phyloP scores from a whole-genome alignment of 2,113 vertebrate species.

The Equus przewalskii region DNA sequence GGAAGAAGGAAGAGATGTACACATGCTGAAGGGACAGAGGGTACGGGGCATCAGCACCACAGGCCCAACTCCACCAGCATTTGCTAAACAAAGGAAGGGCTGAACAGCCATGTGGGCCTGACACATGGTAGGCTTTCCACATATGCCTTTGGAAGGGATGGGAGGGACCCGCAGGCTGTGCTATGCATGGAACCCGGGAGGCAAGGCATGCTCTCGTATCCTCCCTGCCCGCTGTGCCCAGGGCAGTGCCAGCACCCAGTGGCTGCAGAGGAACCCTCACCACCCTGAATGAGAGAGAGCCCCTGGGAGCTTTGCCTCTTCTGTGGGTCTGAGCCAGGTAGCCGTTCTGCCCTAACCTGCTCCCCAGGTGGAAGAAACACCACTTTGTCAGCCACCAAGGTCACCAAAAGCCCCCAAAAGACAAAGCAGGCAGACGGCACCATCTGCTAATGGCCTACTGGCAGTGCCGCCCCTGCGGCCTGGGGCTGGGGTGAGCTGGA shows the following conservation, averaged over 20 bases:
- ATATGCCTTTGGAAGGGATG: neutral
- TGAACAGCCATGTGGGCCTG: neutral
- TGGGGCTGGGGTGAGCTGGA: neutral
- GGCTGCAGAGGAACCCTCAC: neutral
- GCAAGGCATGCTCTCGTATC: neutral
- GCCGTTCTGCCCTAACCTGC: neutral
- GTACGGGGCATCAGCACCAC: neutral
- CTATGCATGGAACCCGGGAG: fast-evolving
- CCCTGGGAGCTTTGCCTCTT: neutral
- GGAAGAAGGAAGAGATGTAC: neutral
- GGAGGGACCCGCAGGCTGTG: neutral
- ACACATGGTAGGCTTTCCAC: neutral
- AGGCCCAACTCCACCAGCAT: neutral
- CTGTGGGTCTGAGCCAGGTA: neutral
- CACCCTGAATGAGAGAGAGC: neutral
- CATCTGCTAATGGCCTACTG: neutral
- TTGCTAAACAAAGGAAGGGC: neutral
- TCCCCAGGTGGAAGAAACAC: neutral
- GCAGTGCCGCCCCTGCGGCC: neutral
- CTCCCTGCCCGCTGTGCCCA: neutral
- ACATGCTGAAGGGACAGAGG: neutral
- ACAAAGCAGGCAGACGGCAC: neutral
- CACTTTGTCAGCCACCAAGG: neutral
- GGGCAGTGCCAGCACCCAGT: neutral
- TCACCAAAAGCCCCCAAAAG: neutral